Evolutionary conservation across 2,888 invertebrate species (phyloP).

Genomic region (Cecidostiba fungosa): DNA sequence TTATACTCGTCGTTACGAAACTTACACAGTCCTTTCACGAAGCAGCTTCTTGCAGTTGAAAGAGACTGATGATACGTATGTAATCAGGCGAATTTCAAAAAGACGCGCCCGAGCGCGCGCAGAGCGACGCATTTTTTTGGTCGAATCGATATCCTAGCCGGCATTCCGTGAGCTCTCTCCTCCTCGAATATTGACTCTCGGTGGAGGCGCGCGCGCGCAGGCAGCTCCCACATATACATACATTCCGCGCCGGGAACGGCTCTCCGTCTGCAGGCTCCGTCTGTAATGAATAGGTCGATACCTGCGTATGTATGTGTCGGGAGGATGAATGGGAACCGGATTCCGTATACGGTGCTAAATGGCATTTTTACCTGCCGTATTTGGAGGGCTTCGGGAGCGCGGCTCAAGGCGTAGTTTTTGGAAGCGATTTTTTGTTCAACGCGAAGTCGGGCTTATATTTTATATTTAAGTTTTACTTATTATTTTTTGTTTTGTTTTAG

Average conservation of each 20-base stretch:
- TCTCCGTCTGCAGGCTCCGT: background rate
- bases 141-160: constrained; percentile 43
- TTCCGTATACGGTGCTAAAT: constrained; percentile 32
- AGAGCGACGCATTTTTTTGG: background rate
- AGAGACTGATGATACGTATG: background rate
- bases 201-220: constrained; percentile 71
- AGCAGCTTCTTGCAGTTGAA: background rate
- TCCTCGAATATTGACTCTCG: constrained; percentile 55
- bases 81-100: background rate
- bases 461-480: too few species aligned
- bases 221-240: constrained; percentile 57
- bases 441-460: too few species aligned
- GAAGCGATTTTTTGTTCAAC: too few species aligned
- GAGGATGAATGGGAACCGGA: constrained; percentile 5
- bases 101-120: background rate
- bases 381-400: background rate
- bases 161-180: constrained; percentile 27
- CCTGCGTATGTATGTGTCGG: background rate
- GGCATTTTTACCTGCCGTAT: constrained; percentile 9
- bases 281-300: background rate
- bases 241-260: background rate
- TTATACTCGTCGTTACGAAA: background rate
- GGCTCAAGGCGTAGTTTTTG: too few species aligned
- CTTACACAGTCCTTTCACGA: background rate
- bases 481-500: too few species aligned